Base-by-base conservation (phyloP, 2,113 vertebrate species). In the Andinoacara biseriatus region DNA sequence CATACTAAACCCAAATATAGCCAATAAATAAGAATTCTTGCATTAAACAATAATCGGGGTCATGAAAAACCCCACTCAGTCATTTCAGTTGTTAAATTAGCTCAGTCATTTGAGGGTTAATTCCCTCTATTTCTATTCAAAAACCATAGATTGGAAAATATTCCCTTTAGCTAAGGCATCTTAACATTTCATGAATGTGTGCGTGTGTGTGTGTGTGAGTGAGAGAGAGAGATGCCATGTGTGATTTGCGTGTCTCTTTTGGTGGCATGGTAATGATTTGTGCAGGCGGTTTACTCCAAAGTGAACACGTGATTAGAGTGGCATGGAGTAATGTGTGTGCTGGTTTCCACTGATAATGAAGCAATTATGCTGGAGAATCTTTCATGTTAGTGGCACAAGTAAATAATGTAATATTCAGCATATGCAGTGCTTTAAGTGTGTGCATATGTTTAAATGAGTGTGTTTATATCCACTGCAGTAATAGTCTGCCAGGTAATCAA, bases 301-400 rank as follows among this genome's bases (percentile, higher is more conserved):
- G 74, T 58, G 62, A 83, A 67, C 29, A 77, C 43, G 26, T 85
- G 72, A 87, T 90, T 77, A 82, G 49, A 80, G 40, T 54, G 40
- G 75, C 76, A 63, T 62, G 40, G 33, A 81, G 79, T 72, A 52
- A 85, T 86, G 65, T 57, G 56, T 75, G 38, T 58, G 78, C 87
- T 93, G 89, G 72, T 88, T 59, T 84, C 69, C 62, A 17, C 80
- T 90, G 85, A 91, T 90, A 90, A 84, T 90, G 81, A 90, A 77
- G 81, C 81, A 89, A 76, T 93, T 91, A 88, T 72, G 65, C 57
- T 2, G 22, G 5, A 63, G 58, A 72, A 62, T 77, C 43, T 65
- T 81, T 87, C 24, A 61, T 69, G 82, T 87, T 78, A 74, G 76
- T 54, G 54, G 31, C 49, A 61, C 31, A 29, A 86, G 72, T 77